These are phyloP conservation scores for Isichthys henryi DNA, from an alignment of 2,113 vertebrate genomes.

Conservation along the genomic window DNA sequence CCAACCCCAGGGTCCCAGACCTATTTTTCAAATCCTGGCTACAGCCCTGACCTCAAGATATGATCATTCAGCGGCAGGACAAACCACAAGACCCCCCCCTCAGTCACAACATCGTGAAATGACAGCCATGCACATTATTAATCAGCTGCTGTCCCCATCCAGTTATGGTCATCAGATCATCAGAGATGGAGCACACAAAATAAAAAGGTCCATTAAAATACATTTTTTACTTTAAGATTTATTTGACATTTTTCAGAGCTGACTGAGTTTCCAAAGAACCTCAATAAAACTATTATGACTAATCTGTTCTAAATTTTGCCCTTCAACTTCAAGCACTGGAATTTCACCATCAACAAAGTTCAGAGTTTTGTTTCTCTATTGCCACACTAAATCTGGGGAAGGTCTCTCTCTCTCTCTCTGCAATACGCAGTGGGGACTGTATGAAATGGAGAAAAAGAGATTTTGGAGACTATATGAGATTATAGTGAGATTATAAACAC, in stretches of 20 bases:
- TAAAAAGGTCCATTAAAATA: background rate
- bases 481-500: background rate
- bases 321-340: background rate
- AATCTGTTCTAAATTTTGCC: background rate
- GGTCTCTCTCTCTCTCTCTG: background rate
- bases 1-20: background rate
- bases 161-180: background rate
- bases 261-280: background rate
- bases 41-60: too few relatives aligned
- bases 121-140: background rate
- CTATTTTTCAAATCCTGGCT: background rate
- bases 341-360: background rate
- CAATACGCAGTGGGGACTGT: background rate
- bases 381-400: background rate
- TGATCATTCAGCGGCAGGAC: background rate
- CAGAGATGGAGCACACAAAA: background rate
- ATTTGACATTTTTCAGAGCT: background rate
- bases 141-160: background rate
- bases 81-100: background rate
- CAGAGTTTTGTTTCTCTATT: background rate
- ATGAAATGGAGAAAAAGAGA: background rate
- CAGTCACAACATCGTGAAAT: background rate
- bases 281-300: background rate
- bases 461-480: background rate
- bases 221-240: background rate